Evolutionary conservation across 2,888 invertebrate species (phyloP).

Genomic region (Bombylius discolor): DNA sequence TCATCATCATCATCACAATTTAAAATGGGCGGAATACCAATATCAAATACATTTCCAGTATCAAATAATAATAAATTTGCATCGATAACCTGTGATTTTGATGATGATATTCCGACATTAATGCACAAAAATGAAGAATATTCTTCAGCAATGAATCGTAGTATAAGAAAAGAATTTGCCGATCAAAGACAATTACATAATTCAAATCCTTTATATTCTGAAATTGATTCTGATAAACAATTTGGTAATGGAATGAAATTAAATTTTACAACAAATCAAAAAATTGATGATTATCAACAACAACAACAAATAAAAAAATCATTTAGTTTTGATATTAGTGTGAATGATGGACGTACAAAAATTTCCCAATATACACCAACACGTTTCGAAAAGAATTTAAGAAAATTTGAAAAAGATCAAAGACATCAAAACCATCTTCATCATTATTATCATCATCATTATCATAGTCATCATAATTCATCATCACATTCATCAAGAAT

Average conservation of each 20-base stretch:
- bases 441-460: too few species aligned
- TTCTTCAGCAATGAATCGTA: slow-evolving; percentile 31
- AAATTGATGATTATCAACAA: background rate
- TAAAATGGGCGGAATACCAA: slow-evolving; percentile 2
- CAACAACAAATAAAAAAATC: slow-evolving; percentile 21
- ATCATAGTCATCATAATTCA: slow-evolving; percentile 36
- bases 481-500: slow-evolving; percentile 32
- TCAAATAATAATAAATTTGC: background rate
- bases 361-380: slow-evolving; percentile 18
- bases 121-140: slow-evolving; percentile 34
- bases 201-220: slow-evolving; percentile 20
- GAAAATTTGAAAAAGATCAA: slow-evolving; percentile 48
- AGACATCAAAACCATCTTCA: slow-evolving; percentile 22
- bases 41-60: slow-evolving; percentile 12
- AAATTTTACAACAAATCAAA: background rate
- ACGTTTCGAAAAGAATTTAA: slow-evolving; percentile 42
- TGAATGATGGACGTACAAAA: slow-evolving; percentile 14
- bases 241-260: background rate
- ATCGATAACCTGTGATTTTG: background rate
- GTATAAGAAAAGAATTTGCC: slow-evolving; percentile 35
- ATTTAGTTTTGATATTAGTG: slow-evolving; percentile 27
- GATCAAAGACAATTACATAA: slow-evolving; percentile 26
- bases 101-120: slow-evolving; percentile 30
- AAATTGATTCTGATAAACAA: slow-evolving; percentile 18
- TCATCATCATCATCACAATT: background rate